Conservation (phyloP, 2,797 vertebrate genomes). For the Cheirogaleus major region DNA sequence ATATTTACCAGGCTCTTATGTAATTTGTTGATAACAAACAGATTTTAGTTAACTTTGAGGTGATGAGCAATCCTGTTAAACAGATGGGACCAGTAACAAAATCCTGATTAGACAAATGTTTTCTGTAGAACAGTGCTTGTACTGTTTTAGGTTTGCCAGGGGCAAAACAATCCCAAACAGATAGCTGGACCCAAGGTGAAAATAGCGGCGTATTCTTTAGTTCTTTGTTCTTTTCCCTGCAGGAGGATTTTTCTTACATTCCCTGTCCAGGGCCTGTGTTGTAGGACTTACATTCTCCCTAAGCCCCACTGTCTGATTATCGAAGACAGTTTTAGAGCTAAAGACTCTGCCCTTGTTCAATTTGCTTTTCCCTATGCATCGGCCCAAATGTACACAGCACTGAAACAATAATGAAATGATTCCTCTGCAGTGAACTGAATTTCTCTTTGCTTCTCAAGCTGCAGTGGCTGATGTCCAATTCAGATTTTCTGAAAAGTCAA, state of each 20-base stretch:
- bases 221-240: neutral
- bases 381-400: neutral
- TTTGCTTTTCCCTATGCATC: neutral
- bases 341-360: neutral
- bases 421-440: neutral
- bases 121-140: conserved; percentile 61
- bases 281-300: neutral
- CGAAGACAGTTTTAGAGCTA: neutral
- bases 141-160: accelerated
- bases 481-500: conserved; percentile 26
- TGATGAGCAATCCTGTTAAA: conserved; percentile 79
- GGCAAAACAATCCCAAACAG: neutral
- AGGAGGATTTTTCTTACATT: neutral
- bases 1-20: conserved; percentile 73
- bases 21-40: conserved; percentile 84
- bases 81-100: conserved; percentile 84
- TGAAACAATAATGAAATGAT: neutral
- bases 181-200: neutral
- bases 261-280: neutral
- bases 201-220: neutral
- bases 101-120: conserved; percentile 78
- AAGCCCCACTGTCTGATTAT: neutral
- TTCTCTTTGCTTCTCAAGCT: neutral
- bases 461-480: neutral
- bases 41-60: conserved; percentile 84